A percentile compares a stretch with the other conserved stretches of the same genome.
These are phyloP conservation scores for Nephrotoma guestfalica DNA, from an alignment of 2,888 invertebrate genomes.

Conservation along the genomic window DNA sequence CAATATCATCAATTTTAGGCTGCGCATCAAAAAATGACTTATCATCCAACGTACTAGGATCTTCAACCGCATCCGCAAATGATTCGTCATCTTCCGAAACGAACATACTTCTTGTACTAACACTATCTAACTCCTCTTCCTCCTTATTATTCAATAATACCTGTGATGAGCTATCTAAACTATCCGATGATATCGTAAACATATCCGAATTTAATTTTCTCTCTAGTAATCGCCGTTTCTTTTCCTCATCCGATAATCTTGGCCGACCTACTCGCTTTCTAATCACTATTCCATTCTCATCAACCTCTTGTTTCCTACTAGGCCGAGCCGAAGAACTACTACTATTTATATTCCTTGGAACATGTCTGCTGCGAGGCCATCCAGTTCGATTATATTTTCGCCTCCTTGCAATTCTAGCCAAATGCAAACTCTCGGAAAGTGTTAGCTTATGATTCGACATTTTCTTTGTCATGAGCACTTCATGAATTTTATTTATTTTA, in stretches of 20 bases:
- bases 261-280: not conserved
- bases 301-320: not conserved
- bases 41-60: not conserved
- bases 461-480: not conserved
- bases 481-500: not conserved
- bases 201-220: constrained; percentile 31
- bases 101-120: constrained; percentile 1
- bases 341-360: constrained; percentile 7
- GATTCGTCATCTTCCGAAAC: not conserved
- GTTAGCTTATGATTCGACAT: not conserved
- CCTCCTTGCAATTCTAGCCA: constrained; percentile 13
- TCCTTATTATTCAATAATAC: not conserved
- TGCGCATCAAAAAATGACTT: not conserved
- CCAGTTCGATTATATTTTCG: constrained; percentile 62
- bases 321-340: not conserved
- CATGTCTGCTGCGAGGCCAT: constrained; percentile 45
- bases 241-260: not conserved
- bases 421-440: not conserved
- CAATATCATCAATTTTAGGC: not conserved
- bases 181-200: constrained; percentile 31
- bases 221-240: not conserved
- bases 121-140: not conserved
- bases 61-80: not conserved
- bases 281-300: constrained; percentile 1
- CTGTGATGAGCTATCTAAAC: constrained; percentile 20